Percentiles rank a stretch among this genome's conserved stretches.
phyloP scores from a whole-genome alignment of 2,888 invertebrate species.

The Phengaris arion region DNA sequence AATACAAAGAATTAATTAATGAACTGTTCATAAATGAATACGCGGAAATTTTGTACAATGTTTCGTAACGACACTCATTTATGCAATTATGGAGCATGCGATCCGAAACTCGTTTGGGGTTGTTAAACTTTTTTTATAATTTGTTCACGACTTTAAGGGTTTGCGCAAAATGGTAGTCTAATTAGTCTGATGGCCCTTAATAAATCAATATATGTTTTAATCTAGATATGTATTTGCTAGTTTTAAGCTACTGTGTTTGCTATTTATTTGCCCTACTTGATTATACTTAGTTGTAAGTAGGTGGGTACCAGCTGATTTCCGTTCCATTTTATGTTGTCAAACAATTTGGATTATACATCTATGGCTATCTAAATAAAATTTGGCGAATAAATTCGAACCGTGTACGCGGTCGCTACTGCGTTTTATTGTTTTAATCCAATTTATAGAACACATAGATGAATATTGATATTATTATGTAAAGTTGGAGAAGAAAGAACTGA shows the following conservation, averaged over 20 bases:
- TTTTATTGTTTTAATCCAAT: constrained; percentile 23
- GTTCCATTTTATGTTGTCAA: no score
- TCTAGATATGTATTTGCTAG: not conserved
- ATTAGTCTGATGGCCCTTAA: not conserved
- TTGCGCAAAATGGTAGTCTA: not conserved
- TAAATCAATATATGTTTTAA: not conserved
- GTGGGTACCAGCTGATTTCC: no score
- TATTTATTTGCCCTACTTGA: no score
- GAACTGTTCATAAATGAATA: not conserved
- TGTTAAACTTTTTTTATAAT: not conserved
- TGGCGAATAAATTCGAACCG: not conserved
- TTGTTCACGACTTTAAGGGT: not conserved
- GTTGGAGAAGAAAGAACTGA: no score
- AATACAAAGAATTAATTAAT: constrained; percentile 18
- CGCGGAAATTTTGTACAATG: not conserved
- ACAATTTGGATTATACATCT: not conserved
- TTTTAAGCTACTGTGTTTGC: no score
- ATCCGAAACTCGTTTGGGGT: constrained; percentile 3
- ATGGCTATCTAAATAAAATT: constrained; percentile 19
- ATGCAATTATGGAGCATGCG: constrained; percentile 5
- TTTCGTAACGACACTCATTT: constrained; percentile 11
- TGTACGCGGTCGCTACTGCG: constrained; percentile 9
- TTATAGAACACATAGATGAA: not conserved
- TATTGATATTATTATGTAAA: not conserved
- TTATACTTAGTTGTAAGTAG: no score